Percentiles rank a stretch among this genome's conserved stretches.
Conservation (phyloP, 2,888 invertebrate genomes). For the Drosophila prostipennis region DNA sequence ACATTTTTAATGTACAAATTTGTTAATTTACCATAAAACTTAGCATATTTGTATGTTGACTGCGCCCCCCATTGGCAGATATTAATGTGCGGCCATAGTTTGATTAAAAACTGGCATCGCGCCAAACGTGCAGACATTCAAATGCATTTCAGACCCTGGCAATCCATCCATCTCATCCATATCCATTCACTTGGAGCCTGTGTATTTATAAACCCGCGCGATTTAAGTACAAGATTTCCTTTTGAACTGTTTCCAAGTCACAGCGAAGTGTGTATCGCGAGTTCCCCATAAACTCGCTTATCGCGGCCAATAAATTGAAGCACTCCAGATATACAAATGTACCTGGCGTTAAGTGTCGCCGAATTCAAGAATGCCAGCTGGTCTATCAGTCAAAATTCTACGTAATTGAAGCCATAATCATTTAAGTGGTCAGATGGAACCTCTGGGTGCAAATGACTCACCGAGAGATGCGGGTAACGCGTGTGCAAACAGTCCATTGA, state of each 20-base stretch:
- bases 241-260: conserved; percentile 4
- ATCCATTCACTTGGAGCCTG: conserved; percentile 57
- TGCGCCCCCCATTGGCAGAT: conserved; percentile 72
- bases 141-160: conserved; percentile 61
- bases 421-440: not conserved
- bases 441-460: conserved; percentile 63
- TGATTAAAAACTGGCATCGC: conserved; percentile 83
- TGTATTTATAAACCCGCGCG: conserved; percentile 34
- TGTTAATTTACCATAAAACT: conserved; percentile 84
- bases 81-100: conserved; percentile 79
- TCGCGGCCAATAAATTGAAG: conserved; percentile 13
- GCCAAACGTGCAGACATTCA: conserved; percentile 75
- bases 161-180: conserved; percentile 69
- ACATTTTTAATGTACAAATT: conserved; percentile 83
- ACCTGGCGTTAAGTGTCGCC: conserved; percentile 5
- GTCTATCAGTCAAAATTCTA: conserved; percentile 36
- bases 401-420: conserved; percentile 40
- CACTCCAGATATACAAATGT: conserved; percentile 8
- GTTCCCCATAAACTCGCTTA: conserved; percentile 11
- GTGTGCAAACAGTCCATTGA: conserved; percentile 20
- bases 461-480: not conserved
- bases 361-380: conserved; percentile 1
- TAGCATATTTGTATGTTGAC: conserved; percentile 81
- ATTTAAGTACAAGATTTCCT: conserved; percentile 14
- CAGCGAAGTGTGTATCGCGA: not conserved